These are phyloP conservation scores for Fragum whitleyi DNA, from an alignment of 2,888 invertebrate species.

Conservation along the genomic window DNA sequence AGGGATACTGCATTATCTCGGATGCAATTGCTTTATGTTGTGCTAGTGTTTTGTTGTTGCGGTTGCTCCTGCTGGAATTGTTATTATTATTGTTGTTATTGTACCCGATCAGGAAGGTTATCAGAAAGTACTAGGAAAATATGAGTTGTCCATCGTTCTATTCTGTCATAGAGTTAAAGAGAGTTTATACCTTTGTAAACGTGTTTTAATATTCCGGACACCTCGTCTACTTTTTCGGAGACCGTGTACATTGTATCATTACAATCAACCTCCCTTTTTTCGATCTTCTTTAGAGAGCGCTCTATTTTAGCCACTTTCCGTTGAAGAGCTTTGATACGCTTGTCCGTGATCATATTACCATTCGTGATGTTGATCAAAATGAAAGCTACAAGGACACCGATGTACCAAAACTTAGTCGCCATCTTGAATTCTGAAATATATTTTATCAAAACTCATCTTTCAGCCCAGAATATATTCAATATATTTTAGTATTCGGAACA, in stretches of 20 bases:
- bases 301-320: neutral
- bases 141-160: no score
- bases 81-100: no score
- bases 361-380: neutral
- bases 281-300: neutral
- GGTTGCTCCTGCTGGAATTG: no score
- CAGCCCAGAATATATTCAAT: no score
- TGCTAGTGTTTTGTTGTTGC: no score
- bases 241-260: neutral
- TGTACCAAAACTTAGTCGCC: neutral
- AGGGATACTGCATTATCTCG: no score
- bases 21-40: no score
- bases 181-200: conserved; percentile 1
- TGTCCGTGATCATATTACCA: neutral
- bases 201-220: neutral
- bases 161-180: no score
- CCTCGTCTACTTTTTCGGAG: conserved; percentile 2
- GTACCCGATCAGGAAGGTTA: no score
- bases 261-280: neutral
- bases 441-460: no score
- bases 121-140: no score
- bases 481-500: no score
- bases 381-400: neutral
- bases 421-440: neutral
- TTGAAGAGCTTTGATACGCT: neutral